These are phyloP conservation scores for Syngnathus acus DNA, from an alignment of 2,797 vertebrate genomes.

Conservation along the genomic window DNA sequence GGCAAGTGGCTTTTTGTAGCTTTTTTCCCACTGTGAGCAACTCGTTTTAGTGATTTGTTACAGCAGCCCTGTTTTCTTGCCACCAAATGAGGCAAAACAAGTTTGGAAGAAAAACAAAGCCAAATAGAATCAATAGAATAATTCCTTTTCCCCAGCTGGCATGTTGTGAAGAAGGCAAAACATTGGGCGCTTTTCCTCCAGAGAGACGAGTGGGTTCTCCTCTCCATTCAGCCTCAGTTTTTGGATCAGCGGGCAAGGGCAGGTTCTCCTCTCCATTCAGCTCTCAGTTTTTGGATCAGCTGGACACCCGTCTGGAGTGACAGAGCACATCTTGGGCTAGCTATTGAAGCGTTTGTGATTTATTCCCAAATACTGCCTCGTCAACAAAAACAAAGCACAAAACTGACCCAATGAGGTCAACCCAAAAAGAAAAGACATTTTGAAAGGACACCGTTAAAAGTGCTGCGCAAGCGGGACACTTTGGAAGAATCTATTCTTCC, in stretches of 20 bases:
- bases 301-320: constrained; percentile 44
- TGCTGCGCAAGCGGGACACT: constrained; percentile 44
- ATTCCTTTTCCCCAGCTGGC: not conserved
- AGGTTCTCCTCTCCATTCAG: constrained; percentile 36
- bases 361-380: constrained; percentile 67
- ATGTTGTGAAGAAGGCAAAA: not conserved
- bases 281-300: constrained; percentile 65
- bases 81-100: not conserved
- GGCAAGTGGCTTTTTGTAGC: too few relatives aligned
- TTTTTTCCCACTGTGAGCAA: not conserved
- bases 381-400: constrained; percentile 56
- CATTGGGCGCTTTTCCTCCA: constrained; percentile 11
- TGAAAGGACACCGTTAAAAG: not conserved
- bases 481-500: constrained; percentile 43
- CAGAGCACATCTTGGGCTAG: constrained; percentile 63
- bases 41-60: not conserved
- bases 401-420: constrained; percentile 27
- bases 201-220: constrained; percentile 25
- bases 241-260: constrained; percentile 66
- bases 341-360: constrained; percentile 73
- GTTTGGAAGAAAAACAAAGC: not conserved
- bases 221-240: constrained; percentile 42
- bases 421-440: constrained; percentile 26
- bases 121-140: not conserved
- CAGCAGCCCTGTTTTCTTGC: not conserved